Conservation (phyloP, 2,797 vertebrate genomes). For the Delichon dasypus region DNA sequence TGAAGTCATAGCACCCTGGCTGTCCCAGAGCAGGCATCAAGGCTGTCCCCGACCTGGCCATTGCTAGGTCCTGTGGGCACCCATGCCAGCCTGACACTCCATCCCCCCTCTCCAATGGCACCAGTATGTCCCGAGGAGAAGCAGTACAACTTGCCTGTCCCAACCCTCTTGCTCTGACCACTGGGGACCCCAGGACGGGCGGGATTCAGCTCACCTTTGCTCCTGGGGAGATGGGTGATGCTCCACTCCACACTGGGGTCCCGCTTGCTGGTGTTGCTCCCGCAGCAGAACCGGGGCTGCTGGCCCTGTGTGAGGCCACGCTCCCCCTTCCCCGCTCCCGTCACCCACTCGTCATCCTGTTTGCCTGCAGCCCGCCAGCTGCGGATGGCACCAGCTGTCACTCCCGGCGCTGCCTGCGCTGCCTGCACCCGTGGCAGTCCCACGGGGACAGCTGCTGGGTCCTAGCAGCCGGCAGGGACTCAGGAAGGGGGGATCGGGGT, state of each 20-base stretch:
- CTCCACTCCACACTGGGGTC: background rate
- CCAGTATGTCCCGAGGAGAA: fast-evolving
- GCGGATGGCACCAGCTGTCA: slow-evolving; percentile 80
- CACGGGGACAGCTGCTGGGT: slow-evolving; percentile 59
- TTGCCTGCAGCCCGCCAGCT: slow-evolving; percentile 43
- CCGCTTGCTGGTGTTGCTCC: background rate
- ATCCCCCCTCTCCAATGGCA: background rate
- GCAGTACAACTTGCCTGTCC: background rate
- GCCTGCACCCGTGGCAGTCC: slow-evolving; percentile 42
- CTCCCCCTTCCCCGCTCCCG: background rate
- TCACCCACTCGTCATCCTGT: slow-evolving; percentile 41
- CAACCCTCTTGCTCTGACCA: background rate
- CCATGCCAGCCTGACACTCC: background rate
- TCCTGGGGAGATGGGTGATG: background rate
- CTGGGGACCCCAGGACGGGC: background rate
- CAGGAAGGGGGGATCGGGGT: background rate
- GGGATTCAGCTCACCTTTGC: background rate
- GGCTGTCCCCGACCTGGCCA: background rate
- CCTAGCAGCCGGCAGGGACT: slow-evolving; percentile 28
- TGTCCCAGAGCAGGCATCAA: background rate
- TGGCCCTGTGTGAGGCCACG: background rate
- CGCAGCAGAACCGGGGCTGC: background rate
- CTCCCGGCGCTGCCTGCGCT: slow-evolving; percentile 69
- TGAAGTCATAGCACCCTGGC: background rate
- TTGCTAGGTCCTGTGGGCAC: background rate